Conservation (phyloP, 2,797 vertebrate genomes). For the Bovichtus diacanthus region DNA sequence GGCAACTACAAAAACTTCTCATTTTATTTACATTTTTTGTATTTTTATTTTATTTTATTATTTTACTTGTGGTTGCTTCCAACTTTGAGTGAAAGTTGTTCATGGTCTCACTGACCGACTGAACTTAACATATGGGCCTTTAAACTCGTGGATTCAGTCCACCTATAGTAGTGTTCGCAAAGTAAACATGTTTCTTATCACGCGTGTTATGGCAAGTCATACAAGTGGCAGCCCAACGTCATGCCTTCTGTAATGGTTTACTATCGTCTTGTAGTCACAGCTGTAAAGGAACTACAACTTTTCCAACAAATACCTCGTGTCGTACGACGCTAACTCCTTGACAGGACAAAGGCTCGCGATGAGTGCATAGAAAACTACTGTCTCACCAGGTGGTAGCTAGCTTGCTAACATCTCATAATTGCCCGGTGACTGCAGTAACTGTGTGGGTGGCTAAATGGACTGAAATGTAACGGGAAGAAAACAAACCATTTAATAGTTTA, state of each 20-base stretch:
- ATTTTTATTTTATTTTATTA: too few relatives aligned
- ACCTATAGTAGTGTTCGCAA: background rate
- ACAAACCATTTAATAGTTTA: rapidly evolving
- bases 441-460: background rate
- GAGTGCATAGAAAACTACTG: slow-evolving; percentile 61
- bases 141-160: background rate
- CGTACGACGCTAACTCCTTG: slow-evolving; percentile 52
- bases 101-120: background rate
- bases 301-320: slow-evolving; percentile 49
- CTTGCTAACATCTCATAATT: slow-evolving; percentile 59
- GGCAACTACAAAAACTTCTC: background rate
- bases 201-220: slow-evolving; percentile 12
- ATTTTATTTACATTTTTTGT: background rate
- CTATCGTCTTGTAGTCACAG: background rate
- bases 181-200: slow-evolving; percentile 37
- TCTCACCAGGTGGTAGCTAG: slow-evolving; percentile 76
- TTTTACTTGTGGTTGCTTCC: background rate
- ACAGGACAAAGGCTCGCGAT: slow-evolving; percentile 76
- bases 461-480: background rate
- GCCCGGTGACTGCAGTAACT: slow-evolving; percentile 22
- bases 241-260: background rate
- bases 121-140: slow-evolving; percentile 12
- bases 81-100: background rate
- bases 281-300: background rate
- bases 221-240: slow-evolving; percentile 3